Conservation (phyloP, 1,140 invertebrate species). For the Bombus superbus region DNA sequence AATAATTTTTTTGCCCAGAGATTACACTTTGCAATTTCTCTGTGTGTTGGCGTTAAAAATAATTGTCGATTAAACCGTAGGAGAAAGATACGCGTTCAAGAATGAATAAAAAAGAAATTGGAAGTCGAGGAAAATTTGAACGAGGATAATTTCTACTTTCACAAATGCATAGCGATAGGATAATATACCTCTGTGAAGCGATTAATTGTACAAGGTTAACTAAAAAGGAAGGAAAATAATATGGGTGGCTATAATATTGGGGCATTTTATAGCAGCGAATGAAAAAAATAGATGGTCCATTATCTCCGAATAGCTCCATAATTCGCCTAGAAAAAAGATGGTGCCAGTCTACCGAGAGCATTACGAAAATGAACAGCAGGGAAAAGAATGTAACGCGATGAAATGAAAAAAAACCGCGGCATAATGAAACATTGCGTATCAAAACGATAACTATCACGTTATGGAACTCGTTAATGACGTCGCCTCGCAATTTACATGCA, state of each 20-base stretch:
- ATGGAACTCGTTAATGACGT: constrained; percentile 35
- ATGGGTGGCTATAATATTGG: neutral
- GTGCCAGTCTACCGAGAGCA: neutral
- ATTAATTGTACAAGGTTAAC: neutral
- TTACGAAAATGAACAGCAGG: constrained; percentile 17
- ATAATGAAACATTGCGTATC: constrained; percentile 30
- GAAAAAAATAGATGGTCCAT: neutral
- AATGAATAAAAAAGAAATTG: neutral
- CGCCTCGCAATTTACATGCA: constrained; percentile 44
- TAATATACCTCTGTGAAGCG: neutral
- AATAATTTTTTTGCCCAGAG: neutral
- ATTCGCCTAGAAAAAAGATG: neutral
- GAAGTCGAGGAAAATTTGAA: constrained; percentile 19
- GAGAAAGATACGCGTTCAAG: neutral
- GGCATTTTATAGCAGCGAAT: neutral
- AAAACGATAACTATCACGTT: constrained; percentile 30
- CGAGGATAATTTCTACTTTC: constrained; percentile 1
- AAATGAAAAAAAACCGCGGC: neutral
- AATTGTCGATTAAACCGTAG: neutral
- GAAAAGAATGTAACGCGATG: neutral
- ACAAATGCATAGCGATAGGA: neutral
- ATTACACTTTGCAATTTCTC: too few species aligned
- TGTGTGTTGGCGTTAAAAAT: neutral
- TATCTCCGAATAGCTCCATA: neutral
- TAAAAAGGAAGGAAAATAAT: neutral